A percentile compares a stretch with the other conserved stretches of the same genome.
phyloP scores from a whole-genome alignment of 2,888 invertebrate genomes.

The Punctoribates punctum region DNA sequence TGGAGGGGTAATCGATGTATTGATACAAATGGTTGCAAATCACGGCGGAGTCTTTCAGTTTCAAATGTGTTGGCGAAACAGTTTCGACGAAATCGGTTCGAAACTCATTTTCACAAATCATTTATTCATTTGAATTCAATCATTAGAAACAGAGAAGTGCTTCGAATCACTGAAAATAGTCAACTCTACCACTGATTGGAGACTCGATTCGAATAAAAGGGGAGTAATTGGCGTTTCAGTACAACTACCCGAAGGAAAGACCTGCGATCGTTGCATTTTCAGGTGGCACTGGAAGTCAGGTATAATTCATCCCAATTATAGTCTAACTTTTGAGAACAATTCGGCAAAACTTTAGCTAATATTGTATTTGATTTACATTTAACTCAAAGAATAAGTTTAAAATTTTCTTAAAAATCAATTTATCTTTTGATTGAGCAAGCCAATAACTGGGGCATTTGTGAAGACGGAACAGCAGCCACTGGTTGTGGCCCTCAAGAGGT shows the following conservation, averaged over 20 bases:
- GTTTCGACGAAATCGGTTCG: constrained; percentile 39
- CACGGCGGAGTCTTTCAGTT: constrained; percentile 48
- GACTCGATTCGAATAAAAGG: constrained; percentile 39
- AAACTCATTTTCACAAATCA: background rate
- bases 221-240: constrained; percentile 47
- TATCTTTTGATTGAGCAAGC: no score
- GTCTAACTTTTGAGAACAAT: no score
- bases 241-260: constrained; percentile 45
- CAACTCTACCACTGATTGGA: constrained; percentile 40
- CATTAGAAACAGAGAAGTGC: constrained; percentile 48
- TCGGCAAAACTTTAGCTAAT: no score
- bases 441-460: constrained; percentile 49
- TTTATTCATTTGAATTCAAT: no score
- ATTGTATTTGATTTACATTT: no score
- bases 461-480: constrained; percentile 45
- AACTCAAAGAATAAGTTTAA: no score
- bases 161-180: constrained; percentile 46
- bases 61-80: constrained; percentile 47
- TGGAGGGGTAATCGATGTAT: constrained; percentile 47
- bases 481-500: constrained; percentile 49
- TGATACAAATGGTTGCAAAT: constrained; percentile 48
- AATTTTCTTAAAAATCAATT: no score
- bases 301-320: constrained; percentile 32
- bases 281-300: constrained; percentile 49
- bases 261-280: constrained; percentile 47